phyloP scores from a whole-genome alignment of 2,113 vertebrate species.

The Emydura subglobosa region DNA sequence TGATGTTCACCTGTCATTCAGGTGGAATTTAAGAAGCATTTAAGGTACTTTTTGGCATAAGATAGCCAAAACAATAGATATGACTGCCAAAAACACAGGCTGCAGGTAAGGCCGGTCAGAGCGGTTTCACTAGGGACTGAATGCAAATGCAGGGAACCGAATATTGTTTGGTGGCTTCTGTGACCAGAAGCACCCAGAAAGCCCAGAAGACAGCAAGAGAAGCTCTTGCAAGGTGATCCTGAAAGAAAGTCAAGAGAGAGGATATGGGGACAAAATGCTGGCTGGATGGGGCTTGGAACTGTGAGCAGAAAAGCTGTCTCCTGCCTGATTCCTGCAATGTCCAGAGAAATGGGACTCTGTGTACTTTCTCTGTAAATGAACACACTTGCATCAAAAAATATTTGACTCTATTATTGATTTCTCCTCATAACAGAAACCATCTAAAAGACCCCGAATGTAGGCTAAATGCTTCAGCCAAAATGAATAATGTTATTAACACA shows the following conservation, averaged over 20 bases:
- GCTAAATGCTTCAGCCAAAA: not conserved
- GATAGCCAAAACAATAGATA: not conserved
- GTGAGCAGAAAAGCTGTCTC: not conserved
- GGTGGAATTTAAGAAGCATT: not conserved
- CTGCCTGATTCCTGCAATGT: not conserved
- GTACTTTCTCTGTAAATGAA: slow-evolving; percentile 33
- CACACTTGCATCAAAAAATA: not conserved
- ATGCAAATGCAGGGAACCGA: not conserved
- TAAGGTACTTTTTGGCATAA: not conserved
- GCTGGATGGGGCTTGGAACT: not conserved
- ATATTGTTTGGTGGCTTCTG: not conserved
- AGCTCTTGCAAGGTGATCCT: not conserved
- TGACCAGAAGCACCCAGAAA: not conserved
- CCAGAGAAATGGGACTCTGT: not conserved
- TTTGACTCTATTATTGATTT: not conserved
- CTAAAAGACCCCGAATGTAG: slow-evolving; percentile 1
- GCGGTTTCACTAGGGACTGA: rapidly evolving
- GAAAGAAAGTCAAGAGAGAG: not conserved
- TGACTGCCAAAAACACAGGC: not conserved
- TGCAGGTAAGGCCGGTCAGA: not conserved
- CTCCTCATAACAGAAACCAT: not conserved
- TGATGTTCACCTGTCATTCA: not conserved
- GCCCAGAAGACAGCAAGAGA: not conserved
- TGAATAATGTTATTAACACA: not conserved
- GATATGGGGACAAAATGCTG: not conserved